Percentiles rank a stretch among this genome's conserved stretches.
These are phyloP conservation scores for Scaptodrosophila latifasciaeformis DNA, from an alignment of 2,888 invertebrate species.

Conservation along the genomic window DNA sequence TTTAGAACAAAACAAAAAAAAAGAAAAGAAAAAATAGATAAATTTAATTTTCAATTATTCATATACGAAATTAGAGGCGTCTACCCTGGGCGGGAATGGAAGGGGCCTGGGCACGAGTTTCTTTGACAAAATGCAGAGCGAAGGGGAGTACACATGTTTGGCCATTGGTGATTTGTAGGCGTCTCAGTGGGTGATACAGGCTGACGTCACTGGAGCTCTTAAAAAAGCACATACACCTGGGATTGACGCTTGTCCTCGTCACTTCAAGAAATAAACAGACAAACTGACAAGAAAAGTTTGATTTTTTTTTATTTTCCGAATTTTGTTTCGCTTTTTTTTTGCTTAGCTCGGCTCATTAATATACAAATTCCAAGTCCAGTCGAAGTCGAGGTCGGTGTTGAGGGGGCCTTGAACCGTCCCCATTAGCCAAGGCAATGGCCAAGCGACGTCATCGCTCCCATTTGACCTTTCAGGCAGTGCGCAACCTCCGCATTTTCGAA, in stretches of 20 bases:
- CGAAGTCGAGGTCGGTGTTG: constrained; percentile 6
- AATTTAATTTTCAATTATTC: no score
- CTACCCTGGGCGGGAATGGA: no score
- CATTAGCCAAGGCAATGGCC: constrained; percentile 22
- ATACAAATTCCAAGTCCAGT: neutral
- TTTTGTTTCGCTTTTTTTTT: no score
- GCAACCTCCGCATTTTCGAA: neutral
- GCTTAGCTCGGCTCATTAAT: constrained; percentile 1
- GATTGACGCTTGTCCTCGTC: constrained; percentile 42
- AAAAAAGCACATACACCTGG: constrained; percentile 43
- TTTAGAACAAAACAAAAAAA: no score
- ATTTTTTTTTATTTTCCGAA: no score
- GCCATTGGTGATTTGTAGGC: no score
- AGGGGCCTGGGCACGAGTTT: no score
- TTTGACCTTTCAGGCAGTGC: constrained; percentile 27
- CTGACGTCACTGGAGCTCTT: constrained; percentile 60
- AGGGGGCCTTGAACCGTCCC: constrained; percentile 31
- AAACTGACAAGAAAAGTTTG: constrained; percentile 2
- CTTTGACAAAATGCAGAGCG: no score
- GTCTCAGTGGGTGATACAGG: no score
- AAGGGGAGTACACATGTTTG: no score
- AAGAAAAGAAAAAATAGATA: no score
- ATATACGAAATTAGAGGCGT: no score
- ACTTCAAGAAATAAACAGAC: constrained; percentile 2
- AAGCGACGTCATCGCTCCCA: constrained; percentile 34